phyloP scores from a whole-genome alignment of 2,888 invertebrate genomes.

The Keiferia lycopersicella region DNA sequence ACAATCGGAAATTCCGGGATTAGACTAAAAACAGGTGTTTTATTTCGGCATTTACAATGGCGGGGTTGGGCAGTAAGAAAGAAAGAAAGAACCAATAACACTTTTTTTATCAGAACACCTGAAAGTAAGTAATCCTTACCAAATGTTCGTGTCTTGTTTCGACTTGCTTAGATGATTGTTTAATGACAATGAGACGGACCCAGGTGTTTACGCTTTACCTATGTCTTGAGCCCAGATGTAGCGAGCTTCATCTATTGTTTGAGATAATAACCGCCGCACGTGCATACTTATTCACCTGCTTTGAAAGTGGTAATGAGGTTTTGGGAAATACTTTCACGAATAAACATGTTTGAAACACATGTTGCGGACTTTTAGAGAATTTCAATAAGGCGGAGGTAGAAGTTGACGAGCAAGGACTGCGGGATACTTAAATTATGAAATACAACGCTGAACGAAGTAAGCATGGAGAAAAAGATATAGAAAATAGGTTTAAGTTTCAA shows the following conservation, averaged over 20 bases:
- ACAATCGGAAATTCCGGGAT: too few relatives aligned
- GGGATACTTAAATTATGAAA: too few relatives aligned
- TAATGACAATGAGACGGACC: slow-evolving; percentile 1
- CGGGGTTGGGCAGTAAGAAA: too few relatives aligned
- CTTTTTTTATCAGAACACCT: slow-evolving; percentile 5
- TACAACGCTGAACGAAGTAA: too few relatives aligned
- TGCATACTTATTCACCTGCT: slow-evolving; percentile 24
- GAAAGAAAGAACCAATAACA: not conserved
- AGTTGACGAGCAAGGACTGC: too few relatives aligned
- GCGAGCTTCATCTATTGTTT: slow-evolving; percentile 24
- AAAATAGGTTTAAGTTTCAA: too few relatives aligned
- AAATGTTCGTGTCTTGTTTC: slow-evolving; percentile 13
- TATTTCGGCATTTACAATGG: too few relatives aligned
- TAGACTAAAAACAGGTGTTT: too few relatives aligned
- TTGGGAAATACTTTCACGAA: slow-evolving; percentile 15
- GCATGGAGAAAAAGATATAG: too few relatives aligned
- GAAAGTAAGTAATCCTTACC: slow-evolving; percentile 6
- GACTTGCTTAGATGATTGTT: slow-evolving; percentile 9
- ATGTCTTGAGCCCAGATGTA: slow-evolving; percentile 24
- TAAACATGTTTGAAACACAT: slow-evolving; percentile 5
- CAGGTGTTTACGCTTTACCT: slow-evolving; percentile 15
- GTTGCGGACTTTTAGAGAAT: not conserved
- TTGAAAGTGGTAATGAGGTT: slow-evolving; percentile 9
- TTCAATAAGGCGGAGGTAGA: too few relatives aligned
- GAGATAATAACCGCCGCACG: slow-evolving; percentile 23